phyloP scores from a whole-genome alignment of 2,888 invertebrate species.

The Orchesella flavescens region DNA sequence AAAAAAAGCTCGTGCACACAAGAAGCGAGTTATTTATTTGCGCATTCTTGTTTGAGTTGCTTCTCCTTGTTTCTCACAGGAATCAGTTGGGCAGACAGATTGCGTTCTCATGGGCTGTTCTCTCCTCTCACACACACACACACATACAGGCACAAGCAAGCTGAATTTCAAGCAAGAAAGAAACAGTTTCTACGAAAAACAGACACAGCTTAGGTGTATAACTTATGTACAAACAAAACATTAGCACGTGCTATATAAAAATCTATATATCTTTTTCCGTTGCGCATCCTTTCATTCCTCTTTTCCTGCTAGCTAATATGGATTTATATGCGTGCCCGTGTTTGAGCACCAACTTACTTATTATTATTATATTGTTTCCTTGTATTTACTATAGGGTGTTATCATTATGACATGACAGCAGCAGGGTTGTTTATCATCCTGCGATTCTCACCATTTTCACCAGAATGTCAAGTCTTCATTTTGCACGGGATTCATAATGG shows the following conservation, averaged over 20 bases:
- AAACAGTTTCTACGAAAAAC: not conserved
- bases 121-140: not conserved
- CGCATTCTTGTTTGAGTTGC: slow-evolving; percentile 11
- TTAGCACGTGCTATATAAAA: slow-evolving; percentile 69
- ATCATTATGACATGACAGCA: too few species aligned
- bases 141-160: slow-evolving; percentile 1
- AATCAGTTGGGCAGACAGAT: slow-evolving; percentile 3
- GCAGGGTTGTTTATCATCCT: too few species aligned
- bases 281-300: not conserved
- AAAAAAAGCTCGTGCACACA: slow-evolving; percentile 17
- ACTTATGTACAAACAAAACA: slow-evolving; percentile 61
- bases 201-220: not conserved
- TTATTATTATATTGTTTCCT: slow-evolving; percentile 26
- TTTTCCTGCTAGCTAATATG: too few species aligned
- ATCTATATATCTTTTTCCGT: slow-evolving; percentile 37
- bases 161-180: slow-evolving; percentile 11
- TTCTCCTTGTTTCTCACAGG: slow-evolving; percentile 36
- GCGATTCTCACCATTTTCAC: too few species aligned
- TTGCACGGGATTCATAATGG: too few species aligned
- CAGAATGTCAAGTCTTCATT: too few species aligned
- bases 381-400: slow-evolving; percentile 5
- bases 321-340: too few species aligned
- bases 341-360: not conserved
- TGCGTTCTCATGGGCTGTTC: not conserved
- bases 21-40: not conserved